A percentile compares a stretch with the other conserved stretches of the same genome.
These are phyloP conservation scores for Polietes domitor DNA, from an alignment of 2,888 invertebrate species.

Conservation along the genomic window DNA sequence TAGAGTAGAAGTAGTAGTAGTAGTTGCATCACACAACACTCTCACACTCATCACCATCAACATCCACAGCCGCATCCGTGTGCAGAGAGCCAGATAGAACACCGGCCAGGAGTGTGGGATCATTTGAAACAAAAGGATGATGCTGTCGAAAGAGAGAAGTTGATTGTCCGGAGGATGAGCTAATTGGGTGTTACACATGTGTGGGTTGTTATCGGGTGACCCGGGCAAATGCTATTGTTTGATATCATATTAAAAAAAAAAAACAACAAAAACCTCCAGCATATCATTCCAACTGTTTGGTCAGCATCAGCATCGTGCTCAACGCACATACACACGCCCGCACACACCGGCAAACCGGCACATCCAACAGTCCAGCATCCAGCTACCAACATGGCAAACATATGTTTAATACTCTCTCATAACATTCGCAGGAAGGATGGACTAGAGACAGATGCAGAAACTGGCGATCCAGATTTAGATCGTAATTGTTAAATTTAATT, in stretches of 20 bases:
- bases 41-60: slow-evolving; percentile 28
- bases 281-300: slow-evolving; percentile 56
- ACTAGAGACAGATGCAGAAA: not conserved
- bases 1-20: slow-evolving; percentile 26
- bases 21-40: slow-evolving; percentile 36
- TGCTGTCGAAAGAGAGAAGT: slow-evolving; percentile 8
- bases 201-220: slow-evolving; percentile 14
- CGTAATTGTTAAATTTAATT: too few species aligned
- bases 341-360: not conserved
- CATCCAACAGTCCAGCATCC: not conserved
- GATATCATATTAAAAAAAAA: slow-evolving; percentile 46
- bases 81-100: slow-evolving; percentile 29
- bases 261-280: slow-evolving; percentile 57
- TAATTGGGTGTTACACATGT: slow-evolving; percentile 53
- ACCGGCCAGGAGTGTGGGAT: slow-evolving; percentile 61
- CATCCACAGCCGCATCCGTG: not conserved
- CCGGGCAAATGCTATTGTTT: slow-evolving; percentile 6
- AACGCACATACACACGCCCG: not conserved
- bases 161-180: slow-evolving; percentile 49
- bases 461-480: too few species aligned
- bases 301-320: slow-evolving; percentile 16
- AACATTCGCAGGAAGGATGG: slow-evolving; percentile 48
- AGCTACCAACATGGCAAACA: slow-evolving; percentile 3
- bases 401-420: slow-evolving; percentile 56
- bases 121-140: slow-evolving; percentile 60